Evolutionary conservation across 2,113 vertebrate genomes (phyloP).

Genomic region (Ellobius talpinus): DNA sequence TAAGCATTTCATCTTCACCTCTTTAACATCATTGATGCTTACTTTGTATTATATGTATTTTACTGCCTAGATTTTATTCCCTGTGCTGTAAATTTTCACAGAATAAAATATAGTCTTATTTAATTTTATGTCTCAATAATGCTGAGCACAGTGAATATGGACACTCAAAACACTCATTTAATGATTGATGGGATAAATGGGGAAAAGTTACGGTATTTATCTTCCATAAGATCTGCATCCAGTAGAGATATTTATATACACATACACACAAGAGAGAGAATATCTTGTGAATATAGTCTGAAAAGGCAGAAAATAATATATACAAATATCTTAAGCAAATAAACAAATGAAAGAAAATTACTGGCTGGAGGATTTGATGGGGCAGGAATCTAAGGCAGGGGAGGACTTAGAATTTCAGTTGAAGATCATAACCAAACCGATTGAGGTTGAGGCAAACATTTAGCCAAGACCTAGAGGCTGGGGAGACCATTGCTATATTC

Average conservation of each 20-base stretch:
- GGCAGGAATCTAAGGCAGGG: not conserved
- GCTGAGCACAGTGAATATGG: not conserved
- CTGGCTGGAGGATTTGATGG: not conserved
- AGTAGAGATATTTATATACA: not conserved
- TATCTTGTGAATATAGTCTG: not conserved
- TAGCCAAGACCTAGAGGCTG: not conserved
- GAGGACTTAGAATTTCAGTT: conserved; percentile 25
- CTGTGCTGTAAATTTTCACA: conserved; percentile 13
- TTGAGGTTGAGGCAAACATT: conserved; percentile 16
- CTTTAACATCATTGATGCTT: not conserved
- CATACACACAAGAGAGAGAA: not conserved
- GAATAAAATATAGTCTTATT: conserved; percentile 33
- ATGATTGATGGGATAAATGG: not conserved
- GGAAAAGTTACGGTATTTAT: not conserved
- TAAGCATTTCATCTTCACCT: conserved; percentile 30
- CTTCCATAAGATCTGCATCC: not conserved
- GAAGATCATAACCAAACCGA: not conserved
- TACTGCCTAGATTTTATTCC: not conserved
- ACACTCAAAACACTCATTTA: conserved; percentile 17
- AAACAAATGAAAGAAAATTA: not conserved
- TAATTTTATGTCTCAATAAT: conserved; percentile 39
- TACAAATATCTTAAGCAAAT: not conserved
- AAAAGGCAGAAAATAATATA: not conserved
- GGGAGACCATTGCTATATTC: not conserved
- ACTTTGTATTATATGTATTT: conserved; percentile 30